Percentiles rank a stretch among this genome's conserved stretches.
Evolutionary conservation across 2,888 invertebrate genomes (phyloP).

Genomic region (Schizotus pectinicornis): DNA sequence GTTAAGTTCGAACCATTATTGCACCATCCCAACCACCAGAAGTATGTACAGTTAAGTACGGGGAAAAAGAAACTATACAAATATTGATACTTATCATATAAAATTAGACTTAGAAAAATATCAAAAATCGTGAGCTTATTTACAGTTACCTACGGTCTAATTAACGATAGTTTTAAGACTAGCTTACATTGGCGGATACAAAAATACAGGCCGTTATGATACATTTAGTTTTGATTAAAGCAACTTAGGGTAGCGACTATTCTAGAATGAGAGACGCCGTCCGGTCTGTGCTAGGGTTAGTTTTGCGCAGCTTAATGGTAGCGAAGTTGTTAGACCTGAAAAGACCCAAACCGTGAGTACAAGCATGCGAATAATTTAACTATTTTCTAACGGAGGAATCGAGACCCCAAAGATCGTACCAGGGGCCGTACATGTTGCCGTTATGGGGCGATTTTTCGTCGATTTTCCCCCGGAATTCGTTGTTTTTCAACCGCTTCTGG

Average conservation of each 20-base stretch:
- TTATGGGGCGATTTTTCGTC: conserved; percentile 63
- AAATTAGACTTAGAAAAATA: background rate
- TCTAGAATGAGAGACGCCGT: conserved; percentile 77
- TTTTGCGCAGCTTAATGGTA: conserved; percentile 86
- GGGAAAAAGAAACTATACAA: conserved; percentile 30
- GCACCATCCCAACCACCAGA: conserved; percentile 60
- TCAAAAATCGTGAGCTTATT: too few relatives aligned
- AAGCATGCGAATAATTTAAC: conserved; percentile 21
- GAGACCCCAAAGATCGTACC: conserved; percentile 88
- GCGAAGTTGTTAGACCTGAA: conserved; percentile 87
- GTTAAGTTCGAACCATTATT: conserved; percentile 46
- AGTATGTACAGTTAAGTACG: conserved; percentile 48
- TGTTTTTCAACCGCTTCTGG: conserved; percentile 56
- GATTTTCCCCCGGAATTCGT: conserved; percentile 54
- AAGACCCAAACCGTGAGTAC: conserved; percentile 32
- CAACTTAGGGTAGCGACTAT: conserved; percentile 42
- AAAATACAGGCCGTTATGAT: background rate
- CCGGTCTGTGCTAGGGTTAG: conserved; percentile 81
- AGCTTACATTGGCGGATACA: conserved; percentile 13
- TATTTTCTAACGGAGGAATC: conserved; percentile 67
- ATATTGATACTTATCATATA: conserved; percentile 18
- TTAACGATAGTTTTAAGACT: conserved; percentile 16
- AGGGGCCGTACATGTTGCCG: conserved; percentile 81
- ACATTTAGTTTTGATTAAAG: background rate
- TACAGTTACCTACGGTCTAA: background rate